Percentiles rank a stretch among this genome's conserved stretches.
These are phyloP conservation scores for Hybognathus amarus DNA, from an alignment of 2,797 vertebrate species.

Conservation along the genomic window DNA sequence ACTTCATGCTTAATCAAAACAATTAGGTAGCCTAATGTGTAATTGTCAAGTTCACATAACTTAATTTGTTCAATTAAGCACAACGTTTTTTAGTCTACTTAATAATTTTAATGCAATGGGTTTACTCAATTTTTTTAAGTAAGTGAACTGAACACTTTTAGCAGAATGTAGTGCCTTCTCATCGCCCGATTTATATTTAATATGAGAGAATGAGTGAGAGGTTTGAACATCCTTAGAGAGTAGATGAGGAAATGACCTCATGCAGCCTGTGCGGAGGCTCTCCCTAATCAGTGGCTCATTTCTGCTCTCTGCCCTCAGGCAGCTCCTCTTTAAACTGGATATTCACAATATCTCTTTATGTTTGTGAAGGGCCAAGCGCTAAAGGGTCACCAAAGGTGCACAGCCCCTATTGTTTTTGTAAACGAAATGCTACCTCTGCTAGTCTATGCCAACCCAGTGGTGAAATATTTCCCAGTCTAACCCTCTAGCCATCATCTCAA, in stretches of 20 bases:
- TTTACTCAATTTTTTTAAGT: no score
- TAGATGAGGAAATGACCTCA: constrained; percentile 61
- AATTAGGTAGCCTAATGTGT: no score
- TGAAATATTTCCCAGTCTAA: not conserved
- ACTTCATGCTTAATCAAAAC: no score
- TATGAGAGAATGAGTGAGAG: constrained; percentile 42
- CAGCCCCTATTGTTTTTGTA: constrained; percentile 19
- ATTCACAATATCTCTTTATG: constrained; percentile 19
- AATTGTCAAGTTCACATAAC: no score
- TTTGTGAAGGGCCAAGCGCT: not conserved
- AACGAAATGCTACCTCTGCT: not conserved
- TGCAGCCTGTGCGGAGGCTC: constrained; percentile 32
- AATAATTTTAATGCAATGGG: no score
- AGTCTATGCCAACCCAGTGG: not conserved
- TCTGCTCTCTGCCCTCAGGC: constrained; percentile 47
- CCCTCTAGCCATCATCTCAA: not conserved
- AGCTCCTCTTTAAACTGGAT: constrained; percentile 38
- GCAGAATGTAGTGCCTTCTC: constrained; percentile 4
- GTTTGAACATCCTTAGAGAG: constrained; percentile 42
- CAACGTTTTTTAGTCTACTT: no score
- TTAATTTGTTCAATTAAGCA: no score
- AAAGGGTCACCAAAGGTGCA: constrained; percentile 20
- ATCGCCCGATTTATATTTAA: not conserved
- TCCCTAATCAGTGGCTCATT: constrained; percentile 50
- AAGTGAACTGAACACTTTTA: no score